A percentile compares a stretch with the other conserved stretches of the same genome.
phyloP scores from a whole-genome alignment of 2,113 vertebrate genomes.

The Ondatra zibethicus region DNA sequence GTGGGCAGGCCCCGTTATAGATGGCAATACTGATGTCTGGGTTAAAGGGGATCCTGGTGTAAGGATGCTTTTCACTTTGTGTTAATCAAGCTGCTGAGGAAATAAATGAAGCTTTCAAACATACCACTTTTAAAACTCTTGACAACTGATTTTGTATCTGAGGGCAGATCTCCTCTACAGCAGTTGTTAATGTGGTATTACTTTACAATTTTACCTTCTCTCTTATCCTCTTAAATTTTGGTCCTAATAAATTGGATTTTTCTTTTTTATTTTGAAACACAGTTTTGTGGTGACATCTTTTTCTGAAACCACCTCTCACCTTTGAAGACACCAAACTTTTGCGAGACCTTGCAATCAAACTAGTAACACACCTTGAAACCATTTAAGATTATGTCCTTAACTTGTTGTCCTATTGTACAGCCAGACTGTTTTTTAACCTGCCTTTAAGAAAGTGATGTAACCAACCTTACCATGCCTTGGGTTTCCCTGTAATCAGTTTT shows the following conservation, averaged over 20 bases:
- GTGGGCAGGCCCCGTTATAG: neutral
- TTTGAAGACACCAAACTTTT: neutral
- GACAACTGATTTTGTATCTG: neutral
- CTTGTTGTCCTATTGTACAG: neutral
- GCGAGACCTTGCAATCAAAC: neutral
- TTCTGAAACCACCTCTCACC: neutral
- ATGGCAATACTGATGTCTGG: neutral
- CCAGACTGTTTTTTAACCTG: neutral
- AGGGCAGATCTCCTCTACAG: neutral
- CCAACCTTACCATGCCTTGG: neutral
- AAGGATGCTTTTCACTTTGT: neutral
- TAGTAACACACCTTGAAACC: neutral
- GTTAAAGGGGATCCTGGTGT: neutral
- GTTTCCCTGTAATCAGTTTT: neutral
- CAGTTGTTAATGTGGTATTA: neutral
- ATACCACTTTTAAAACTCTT: neutral
- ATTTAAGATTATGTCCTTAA: neutral
- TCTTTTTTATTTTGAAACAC: conserved; percentile 18
- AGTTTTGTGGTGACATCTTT: neutral
- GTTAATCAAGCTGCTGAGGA: neutral
- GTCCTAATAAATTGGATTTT: neutral
- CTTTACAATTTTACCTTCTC: neutral
- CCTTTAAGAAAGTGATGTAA: neutral
- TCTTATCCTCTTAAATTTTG: neutral
- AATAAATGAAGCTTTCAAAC: neutral